Evolutionary conservation across 2,888 invertebrate genomes (phyloP).

Genomic region (Rhogogaster chlorosoma): DNA sequence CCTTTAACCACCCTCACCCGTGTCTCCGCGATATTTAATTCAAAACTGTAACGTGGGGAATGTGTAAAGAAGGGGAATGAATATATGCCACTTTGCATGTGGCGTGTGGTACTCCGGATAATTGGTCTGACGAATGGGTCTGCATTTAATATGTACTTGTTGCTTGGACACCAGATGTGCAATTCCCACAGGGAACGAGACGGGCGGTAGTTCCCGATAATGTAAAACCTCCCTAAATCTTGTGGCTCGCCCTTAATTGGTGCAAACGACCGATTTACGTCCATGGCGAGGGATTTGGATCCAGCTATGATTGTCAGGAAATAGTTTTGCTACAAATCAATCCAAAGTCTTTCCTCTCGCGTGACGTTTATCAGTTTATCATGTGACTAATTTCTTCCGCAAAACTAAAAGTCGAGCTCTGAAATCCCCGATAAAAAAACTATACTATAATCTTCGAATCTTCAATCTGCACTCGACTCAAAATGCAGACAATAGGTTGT

Average conservation of each 20-base stretch:
- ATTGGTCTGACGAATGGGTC: conserved; percentile 64
- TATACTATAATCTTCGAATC: conserved; percentile 60
- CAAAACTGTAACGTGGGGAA: conserved; percentile 27
- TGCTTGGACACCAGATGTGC: conserved; percentile 69
- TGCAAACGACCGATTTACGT: conserved; percentile 60
- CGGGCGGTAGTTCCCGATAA: conserved; percentile 45
- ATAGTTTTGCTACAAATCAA: neutral
- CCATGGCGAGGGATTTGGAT: neutral
- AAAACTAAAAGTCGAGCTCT: neutral
- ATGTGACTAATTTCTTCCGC: neutral
- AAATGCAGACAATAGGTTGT: conserved; percentile 67
- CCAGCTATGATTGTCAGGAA: neutral
- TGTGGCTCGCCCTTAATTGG: conserved; percentile 66
- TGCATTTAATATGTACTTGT: conserved; percentile 69
- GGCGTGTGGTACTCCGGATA: conserved; percentile 61
- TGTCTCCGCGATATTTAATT: conserved; percentile 45
- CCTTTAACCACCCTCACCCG: conserved; percentile 23
- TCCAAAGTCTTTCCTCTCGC: neutral
- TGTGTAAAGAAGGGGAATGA: conserved; percentile 24
- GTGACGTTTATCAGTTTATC: neutral
- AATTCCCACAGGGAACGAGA: conserved; percentile 57
- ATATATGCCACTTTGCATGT: conserved; percentile 19
- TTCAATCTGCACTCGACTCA: conserved; percentile 66
- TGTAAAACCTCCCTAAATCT: conserved; percentile 61
- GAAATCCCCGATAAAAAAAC: neutral